Conservation (phyloP, 2,797 vertebrate genomes). For the Synaphobranchus kaupii region DNA sequence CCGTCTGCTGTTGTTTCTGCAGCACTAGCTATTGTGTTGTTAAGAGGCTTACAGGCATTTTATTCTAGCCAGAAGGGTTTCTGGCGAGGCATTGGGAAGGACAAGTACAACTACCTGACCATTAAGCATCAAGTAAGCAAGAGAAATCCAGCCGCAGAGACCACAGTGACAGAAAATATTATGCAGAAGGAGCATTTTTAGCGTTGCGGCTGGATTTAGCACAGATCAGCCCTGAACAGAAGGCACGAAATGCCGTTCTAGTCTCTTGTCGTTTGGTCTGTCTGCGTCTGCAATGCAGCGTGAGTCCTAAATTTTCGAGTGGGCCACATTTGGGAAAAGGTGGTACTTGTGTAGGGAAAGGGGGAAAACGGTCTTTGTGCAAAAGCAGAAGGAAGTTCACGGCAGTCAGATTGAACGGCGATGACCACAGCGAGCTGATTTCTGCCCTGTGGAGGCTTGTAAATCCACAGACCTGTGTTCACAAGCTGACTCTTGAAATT, state of each 20-base stretch:
- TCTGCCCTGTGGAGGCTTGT: background rate
- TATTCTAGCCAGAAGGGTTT: background rate
- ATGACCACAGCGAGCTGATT: background rate
- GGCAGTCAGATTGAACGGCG: background rate
- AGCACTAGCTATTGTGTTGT: background rate
- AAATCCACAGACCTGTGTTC: background rate
- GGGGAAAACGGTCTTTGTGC: background rate
- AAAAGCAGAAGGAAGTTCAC: background rate
- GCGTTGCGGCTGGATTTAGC: background rate
- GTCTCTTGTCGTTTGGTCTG: background rate
- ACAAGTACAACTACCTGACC: background rate
- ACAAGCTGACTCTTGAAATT: slow-evolving; percentile 5
- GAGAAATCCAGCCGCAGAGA: background rate
- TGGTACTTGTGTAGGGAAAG: background rate
- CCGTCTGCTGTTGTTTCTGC: background rate
- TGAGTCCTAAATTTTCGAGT: background rate
- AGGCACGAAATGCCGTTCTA: background rate
- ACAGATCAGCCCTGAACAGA: background rate
- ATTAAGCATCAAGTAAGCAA: background rate
- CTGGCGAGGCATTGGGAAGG: background rate
- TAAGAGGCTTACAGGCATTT: background rate
- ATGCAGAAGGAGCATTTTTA: background rate
- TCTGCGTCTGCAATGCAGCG: background rate
- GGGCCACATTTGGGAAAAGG: background rate
- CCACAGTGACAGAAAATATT: background rate